These are phyloP conservation scores for Junonia oenone DNA, from an alignment of 2,888 invertebrate genomes.

Conservation along the genomic window DNA sequence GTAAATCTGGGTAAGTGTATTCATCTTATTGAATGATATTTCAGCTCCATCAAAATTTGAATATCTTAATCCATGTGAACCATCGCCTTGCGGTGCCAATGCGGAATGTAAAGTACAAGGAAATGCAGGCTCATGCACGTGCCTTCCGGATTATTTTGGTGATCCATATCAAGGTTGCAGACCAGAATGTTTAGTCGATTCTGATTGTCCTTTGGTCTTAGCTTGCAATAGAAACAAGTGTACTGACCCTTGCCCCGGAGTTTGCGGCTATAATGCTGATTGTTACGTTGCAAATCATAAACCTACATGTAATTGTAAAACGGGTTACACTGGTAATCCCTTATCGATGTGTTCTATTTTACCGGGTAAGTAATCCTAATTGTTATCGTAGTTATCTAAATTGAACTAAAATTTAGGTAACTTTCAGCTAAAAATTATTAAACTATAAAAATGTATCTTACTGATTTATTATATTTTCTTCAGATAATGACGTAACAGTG, in stretches of 20 bases:
- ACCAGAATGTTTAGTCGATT: slow-evolving; percentile 83
- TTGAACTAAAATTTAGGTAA: neutral
- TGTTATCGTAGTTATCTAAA: neutral
- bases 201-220: slow-evolving; percentile 81
- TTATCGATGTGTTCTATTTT: slow-evolving; percentile 70
- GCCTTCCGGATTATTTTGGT: slow-evolving; percentile 85
- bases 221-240: slow-evolving; percentile 84
- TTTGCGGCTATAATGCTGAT: slow-evolving; percentile 83
- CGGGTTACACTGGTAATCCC: slow-evolving; percentile 84
- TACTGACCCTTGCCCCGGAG: slow-evolving; percentile 83
- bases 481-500: slow-evolving; percentile 52
- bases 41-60: slow-evolving; percentile 68
- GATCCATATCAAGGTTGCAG: slow-evolving; percentile 88
- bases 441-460: neutral
- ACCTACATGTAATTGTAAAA: slow-evolving; percentile 81
- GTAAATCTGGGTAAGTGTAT: slow-evolving; percentile 59
- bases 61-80: slow-evolving; percentile 80
- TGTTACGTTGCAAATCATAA: slow-evolving; percentile 84
- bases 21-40: slow-evolving; percentile 55
- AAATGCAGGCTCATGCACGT: slow-evolving; percentile 86
- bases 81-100: slow-evolving; percentile 84
- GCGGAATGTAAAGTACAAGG: slow-evolving; percentile 87
- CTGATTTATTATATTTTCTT: slow-evolving; percentile 29
- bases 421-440: neutral
- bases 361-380: slow-evolving; percentile 47